Conservation (phyloP, 2,888 invertebrate species). For the Graphium colonna region DNA sequence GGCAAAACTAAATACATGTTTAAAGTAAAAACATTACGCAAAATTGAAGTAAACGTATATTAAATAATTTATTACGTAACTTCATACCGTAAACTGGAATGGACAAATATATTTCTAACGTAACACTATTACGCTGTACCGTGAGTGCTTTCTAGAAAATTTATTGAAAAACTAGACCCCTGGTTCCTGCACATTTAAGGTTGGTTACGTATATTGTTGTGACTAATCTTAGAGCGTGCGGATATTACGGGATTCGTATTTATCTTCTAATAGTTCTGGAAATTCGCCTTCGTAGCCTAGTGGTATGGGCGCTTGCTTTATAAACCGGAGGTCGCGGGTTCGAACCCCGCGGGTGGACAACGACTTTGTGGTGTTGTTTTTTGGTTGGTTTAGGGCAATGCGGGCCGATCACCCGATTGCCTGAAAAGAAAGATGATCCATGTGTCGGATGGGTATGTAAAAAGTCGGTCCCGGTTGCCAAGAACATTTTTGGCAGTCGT, state of each 20-base stretch:
- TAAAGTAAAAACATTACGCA: background rate
- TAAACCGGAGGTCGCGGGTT: too few species aligned
- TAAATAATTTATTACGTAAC: background rate
- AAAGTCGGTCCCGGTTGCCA: too few species aligned
- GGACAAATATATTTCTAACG: conserved; percentile 2
- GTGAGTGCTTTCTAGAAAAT: conserved; percentile 17
- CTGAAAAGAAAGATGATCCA: background rate
- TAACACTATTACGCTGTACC: conserved; percentile 10
- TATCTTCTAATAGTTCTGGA: background rate
- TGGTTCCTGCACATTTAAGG: conserved; percentile 11
- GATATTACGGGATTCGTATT: conserved; percentile 10
- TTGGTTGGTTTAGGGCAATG: too few species aligned
- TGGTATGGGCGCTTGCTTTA: too few species aligned
- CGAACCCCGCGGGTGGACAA: too few species aligned
- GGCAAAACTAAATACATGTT: too few species aligned
- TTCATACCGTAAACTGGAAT: background rate
- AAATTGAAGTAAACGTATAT: background rate
- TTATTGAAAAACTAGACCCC: conserved; percentile 15
- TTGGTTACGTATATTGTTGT: conserved; percentile 19
- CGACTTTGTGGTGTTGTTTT: too few species aligned
- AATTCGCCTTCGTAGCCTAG: too few species aligned
- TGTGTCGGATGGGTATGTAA: too few species aligned
- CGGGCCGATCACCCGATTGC: too few species aligned
- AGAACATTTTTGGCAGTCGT: too few species aligned
- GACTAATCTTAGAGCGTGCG: conserved; percentile 2